Conservation (phyloP, 2,113 vertebrate species). For the Hoplias malabaricus region DNA sequence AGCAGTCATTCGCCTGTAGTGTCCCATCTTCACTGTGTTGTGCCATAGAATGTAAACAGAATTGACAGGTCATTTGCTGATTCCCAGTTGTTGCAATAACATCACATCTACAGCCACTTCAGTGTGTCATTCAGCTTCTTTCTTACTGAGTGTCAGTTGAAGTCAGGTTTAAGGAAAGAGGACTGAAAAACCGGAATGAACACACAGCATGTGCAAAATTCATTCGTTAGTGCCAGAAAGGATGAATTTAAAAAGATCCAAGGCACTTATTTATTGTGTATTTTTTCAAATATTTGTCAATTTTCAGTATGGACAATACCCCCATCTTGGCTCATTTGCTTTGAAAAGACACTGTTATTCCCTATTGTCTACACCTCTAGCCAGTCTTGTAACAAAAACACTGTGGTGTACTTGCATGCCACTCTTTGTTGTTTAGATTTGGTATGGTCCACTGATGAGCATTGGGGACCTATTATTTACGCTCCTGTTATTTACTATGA, state of each 20-base stretch:
- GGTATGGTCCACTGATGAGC: not conserved
- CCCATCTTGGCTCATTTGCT: constrained; percentile 48
- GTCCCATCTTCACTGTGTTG: constrained; percentile 25
- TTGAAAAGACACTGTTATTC: constrained; percentile 55
- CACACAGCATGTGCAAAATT: not conserved
- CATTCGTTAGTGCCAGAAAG: not conserved
- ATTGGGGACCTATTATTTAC: constrained; percentile 40
- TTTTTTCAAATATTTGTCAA: too few species aligned
- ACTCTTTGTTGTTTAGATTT: constrained; percentile 27
- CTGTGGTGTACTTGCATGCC: constrained; percentile 38
- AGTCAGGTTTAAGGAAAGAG: not conserved
- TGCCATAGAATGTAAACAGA: not conserved
- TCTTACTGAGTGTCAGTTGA: not conserved
- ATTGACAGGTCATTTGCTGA: not conserved
- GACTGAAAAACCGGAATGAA: not conserved
- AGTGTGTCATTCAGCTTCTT: not conserved
- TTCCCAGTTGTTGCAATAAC: not conserved
- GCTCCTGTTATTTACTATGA: constrained; percentile 33
- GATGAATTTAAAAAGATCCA: not conserved
- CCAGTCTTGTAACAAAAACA: constrained; percentile 44
- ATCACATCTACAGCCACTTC: not conserved
- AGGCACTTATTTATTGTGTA: too few species aligned
- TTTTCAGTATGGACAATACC: constrained; percentile 49
- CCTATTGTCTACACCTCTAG: constrained; percentile 39
- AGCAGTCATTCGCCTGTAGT: not conserved